These are phyloP conservation scores for Deilephila porcellus DNA, from an alignment of 2,888 invertebrate genomes.

Conservation along the genomic window DNA sequence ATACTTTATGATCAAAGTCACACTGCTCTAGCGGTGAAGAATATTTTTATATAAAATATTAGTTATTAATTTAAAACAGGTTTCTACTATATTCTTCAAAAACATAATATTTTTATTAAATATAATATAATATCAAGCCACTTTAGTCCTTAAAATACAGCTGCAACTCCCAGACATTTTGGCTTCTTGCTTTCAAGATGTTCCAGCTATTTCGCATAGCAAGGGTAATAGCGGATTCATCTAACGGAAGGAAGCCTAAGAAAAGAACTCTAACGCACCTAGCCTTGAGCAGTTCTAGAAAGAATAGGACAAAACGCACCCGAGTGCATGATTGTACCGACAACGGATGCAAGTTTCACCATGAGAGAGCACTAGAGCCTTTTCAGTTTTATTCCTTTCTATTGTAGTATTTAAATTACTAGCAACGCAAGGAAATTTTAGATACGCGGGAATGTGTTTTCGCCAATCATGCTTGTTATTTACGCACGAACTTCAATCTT, in stretches of 20 bases:
- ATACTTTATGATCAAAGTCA: no score
- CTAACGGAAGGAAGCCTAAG: neutral
- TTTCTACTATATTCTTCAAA: no score
- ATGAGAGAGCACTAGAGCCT: neutral
- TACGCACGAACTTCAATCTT: no score
- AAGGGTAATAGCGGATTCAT: neutral
- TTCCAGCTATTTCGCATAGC: neutral
- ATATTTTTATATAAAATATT: no score
- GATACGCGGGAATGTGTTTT: no score
- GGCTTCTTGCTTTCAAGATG: neutral
- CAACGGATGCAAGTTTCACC: slow-evolving; percentile 13
- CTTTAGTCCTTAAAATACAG: no score
- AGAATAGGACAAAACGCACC: slow-evolving; percentile 16
- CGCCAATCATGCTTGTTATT: no score
- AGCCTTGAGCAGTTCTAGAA: neutral
- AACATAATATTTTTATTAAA: no score
- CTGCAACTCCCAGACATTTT: no score
- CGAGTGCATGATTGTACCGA: slow-evolving; percentile 14
- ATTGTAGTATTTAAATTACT: neutral
- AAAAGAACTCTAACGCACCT: neutral
- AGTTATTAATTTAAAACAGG: no score
- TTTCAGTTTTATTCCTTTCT: neutral
- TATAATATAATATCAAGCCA: no score
- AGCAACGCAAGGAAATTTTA: neutral
- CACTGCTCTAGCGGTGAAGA: no score